Evolutionary conservation across 1,140 invertebrate species (phyloP).

Genomic region (Danaus melanippus): DNA sequence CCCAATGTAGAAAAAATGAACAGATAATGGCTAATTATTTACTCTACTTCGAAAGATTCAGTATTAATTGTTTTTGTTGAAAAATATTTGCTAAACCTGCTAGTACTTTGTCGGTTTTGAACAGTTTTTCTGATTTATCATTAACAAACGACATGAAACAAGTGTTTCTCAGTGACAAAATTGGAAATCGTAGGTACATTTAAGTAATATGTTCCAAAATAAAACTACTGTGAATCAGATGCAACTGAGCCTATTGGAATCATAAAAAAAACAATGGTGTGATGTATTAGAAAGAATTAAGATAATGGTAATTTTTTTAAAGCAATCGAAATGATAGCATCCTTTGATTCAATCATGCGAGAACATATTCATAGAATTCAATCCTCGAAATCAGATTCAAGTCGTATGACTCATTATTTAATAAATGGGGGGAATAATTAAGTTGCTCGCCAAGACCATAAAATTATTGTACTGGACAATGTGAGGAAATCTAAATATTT

Average conservation of each 20-base stretch:
- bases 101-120: constrained; percentile 1
- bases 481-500: no score
- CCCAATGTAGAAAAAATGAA: no score
- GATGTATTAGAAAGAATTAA: not conserved
- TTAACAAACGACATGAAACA: constrained; percentile 6
- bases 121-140: constrained; percentile 2
- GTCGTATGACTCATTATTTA: constrained; percentile 12
- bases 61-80: no score
- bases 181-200: no score
- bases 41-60: no score
- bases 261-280: no score
- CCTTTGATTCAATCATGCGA: constrained; percentile 8
- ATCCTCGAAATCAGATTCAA: constrained; percentile 10
- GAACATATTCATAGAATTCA: not conserved
- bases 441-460: constrained; percentile 11
- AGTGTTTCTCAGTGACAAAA: not conserved
- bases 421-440: constrained; percentile 13
- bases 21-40: no score
- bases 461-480: not conserved
- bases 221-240: no score
- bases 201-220: no score
- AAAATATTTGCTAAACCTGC: no score
- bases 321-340: constrained; percentile 3
- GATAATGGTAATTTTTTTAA: constrained; percentile 7
- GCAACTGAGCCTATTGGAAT: no score